phyloP scores from a whole-genome alignment of 2,888 invertebrate genomes.

The Trypoxylon attenuatum region DNA sequence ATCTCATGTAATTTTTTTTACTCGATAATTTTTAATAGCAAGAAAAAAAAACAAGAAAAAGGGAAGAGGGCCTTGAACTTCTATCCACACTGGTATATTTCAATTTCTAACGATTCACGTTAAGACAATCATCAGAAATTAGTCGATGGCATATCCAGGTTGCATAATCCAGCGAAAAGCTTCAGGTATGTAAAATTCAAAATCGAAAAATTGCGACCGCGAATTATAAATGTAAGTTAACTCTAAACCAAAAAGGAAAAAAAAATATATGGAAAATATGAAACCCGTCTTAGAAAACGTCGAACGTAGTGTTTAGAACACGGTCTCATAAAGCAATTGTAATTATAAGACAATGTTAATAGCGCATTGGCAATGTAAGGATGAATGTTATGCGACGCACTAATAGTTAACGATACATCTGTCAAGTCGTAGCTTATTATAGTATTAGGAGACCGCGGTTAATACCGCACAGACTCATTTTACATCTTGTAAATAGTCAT shows the following conservation, averaged over 20 bases:
- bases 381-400: slow-evolving; percentile 45
- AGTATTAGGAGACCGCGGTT: slow-evolving; percentile 47
- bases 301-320: slow-evolving; percentile 45
- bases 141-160: slow-evolving; percentile 53
- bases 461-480: slow-evolving; percentile 55
- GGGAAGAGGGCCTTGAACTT: too few relatives aligned
- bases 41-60: slow-evolving; percentile 5
- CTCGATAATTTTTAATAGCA: slow-evolving; percentile 24
- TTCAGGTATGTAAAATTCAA: background rate
- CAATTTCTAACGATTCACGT: too few relatives aligned
- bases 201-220: too few relatives aligned
- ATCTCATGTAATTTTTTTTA: slow-evolving; percentile 15
- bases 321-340: slow-evolving; percentile 51
- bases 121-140: slow-evolving; percentile 56
- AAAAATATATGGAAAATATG: background rate
- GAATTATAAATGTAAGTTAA: slow-evolving; percentile 6
- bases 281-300: slow-evolving; percentile 34
- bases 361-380: slow-evolving; percentile 42
- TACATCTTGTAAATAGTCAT: slow-evolving; percentile 70
- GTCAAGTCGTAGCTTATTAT: slow-evolving; percentile 46
- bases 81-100: too few relatives aligned
- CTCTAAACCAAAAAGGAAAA: slow-evolving; percentile 8
- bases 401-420: slow-evolving; percentile 51
- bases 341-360: slow-evolving; percentile 46
- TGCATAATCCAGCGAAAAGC: slow-evolving; percentile 36